phyloP scores from a whole-genome alignment of 2,888 invertebrate species.

The Lepidochrysops patricia region DNA sequence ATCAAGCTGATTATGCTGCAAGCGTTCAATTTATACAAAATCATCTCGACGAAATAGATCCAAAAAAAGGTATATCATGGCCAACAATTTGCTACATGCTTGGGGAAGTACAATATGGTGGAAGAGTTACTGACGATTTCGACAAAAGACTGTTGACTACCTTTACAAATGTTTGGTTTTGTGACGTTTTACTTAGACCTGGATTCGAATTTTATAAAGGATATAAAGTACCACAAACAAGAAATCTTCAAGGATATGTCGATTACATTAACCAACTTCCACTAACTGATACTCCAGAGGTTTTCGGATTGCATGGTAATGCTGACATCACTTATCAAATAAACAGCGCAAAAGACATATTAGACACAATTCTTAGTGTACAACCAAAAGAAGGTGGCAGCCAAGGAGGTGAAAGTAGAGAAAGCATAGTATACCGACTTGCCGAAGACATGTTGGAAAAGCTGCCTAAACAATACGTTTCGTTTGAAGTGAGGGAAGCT shows the following conservation, averaged over 20 bases:
- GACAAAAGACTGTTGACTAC: slow-evolving; percentile 94
- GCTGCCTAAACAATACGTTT: slow-evolving; percentile 88
- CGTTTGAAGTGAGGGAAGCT: slow-evolving; percentile 92
- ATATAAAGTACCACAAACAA: slow-evolving; percentile 91
- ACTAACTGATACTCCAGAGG: slow-evolving; percentile 92
- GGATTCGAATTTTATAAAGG: slow-evolving; percentile 95
- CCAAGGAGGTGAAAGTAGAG: slow-evolving; percentile 93
- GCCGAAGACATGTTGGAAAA: slow-evolving; percentile 92
- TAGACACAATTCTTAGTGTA: slow-evolving; percentile 96
- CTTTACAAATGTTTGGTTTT: slow-evolving; percentile 96
- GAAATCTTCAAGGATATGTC: slow-evolving; percentile 84
- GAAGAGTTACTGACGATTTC: slow-evolving; percentile 96
- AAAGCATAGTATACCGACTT: slow-evolving; percentile 91
- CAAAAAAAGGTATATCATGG: slow-evolving; percentile 97
- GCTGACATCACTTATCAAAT: slow-evolving; percentile 99
- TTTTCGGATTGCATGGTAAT: slow-evolving; percentile 96
- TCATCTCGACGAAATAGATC: slow-evolving; percentile 96
- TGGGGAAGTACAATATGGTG: slow-evolving; percentile 91
- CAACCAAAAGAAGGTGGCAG: slow-evolving; percentile 96
- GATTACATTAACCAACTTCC: slow-evolving; percentile 92
- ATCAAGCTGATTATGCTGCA: slow-evolving; percentile 96
- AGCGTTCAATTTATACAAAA: slow-evolving; percentile 97
- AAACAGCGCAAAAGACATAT: slow-evolving; percentile 93
- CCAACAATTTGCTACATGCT: slow-evolving; percentile 98
- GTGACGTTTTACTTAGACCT: slow-evolving; percentile 88